phyloP scores from a whole-genome alignment of 2,113 vertebrate genomes.

The Malurus elegans region DNA sequence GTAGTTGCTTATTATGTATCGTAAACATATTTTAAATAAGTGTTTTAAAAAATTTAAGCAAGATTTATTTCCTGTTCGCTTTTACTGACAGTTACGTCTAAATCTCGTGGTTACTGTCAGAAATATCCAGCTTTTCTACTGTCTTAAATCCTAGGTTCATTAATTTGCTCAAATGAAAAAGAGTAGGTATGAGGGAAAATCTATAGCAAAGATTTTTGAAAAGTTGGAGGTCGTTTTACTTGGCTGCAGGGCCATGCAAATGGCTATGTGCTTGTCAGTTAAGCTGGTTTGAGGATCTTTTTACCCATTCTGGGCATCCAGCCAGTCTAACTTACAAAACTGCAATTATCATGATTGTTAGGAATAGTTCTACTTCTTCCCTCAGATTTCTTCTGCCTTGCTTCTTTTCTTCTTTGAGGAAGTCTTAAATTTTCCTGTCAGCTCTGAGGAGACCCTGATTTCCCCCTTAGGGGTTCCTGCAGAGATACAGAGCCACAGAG shows the following conservation, averaged over 20 bases:
- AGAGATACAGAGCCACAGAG: neutral
- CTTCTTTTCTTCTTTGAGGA: constrained; percentile 34
- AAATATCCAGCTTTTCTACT: neutral
- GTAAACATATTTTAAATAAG: neutral
- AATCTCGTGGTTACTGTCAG: neutral
- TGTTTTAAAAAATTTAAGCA: neutral
- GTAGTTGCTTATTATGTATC: neutral
- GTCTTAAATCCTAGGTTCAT: neutral
- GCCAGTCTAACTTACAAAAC: constrained; percentile 41
- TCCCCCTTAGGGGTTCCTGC: neutral
- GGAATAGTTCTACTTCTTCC: constrained; percentile 10
- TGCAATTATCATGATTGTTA: constrained; percentile 31
- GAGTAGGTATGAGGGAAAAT: neutral
- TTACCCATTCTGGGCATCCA: constrained; percentile 34
- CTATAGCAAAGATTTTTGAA: neutral
- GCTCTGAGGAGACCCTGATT: constrained; percentile 3
- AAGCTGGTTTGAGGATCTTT: neutral
- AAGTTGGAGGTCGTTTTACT: neutral
- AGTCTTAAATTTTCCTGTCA: constrained; percentile 44
- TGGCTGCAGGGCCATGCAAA: neutral
- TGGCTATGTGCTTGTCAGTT: neutral
- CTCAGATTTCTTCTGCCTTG: neutral
- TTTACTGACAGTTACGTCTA: neutral
- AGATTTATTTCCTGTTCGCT: neutral
- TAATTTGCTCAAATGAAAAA: neutral